A percentile compares a stretch with the other conserved stretches of the same genome.
Evolutionary conservation across 2,888 invertebrate genomes (phyloP).

Genomic region (Folsomia candida): DNA sequence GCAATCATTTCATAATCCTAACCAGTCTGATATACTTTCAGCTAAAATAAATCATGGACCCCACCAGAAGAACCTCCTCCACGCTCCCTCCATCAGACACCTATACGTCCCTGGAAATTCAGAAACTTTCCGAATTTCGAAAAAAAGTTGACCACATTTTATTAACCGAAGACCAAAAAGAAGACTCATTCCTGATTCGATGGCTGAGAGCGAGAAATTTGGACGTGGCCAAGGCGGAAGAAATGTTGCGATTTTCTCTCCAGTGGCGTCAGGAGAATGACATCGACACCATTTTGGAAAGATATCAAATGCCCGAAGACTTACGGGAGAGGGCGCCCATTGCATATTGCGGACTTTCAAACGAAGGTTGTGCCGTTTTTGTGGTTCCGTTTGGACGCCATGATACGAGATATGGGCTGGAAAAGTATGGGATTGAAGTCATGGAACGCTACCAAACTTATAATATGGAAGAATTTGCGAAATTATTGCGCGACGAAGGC

Average conservation of each 20-base stretch:
- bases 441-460: not conserved
- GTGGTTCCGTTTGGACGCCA: constrained; percentile 20
- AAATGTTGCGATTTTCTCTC: constrained; percentile 34
- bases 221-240: constrained; percentile 34
- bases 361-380: constrained; percentile 11
- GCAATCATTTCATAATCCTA: no score
- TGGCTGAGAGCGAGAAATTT: constrained; percentile 42
- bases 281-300: constrained; percentile 22
- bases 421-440: not conserved
- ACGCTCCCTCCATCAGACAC: no score
- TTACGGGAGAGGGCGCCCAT: constrained; percentile 17
- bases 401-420: not conserved
- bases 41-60: no score
- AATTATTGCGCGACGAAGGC: constrained; percentile 8
- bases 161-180: not conserved
- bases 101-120: not conserved
- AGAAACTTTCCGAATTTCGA: not conserved
- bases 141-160: not conserved
- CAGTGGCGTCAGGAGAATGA: constrained; percentile 32
- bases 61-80: no score
- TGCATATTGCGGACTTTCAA: constrained; percentile 13
- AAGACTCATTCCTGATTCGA: constrained; percentile 32
- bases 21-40: no score
- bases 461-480: constrained; percentile 24
- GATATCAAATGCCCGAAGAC: constrained; percentile 23